phyloP scores from a whole-genome alignment of 2,113 vertebrate species.

The Neomonachus schauinslandi region DNA sequence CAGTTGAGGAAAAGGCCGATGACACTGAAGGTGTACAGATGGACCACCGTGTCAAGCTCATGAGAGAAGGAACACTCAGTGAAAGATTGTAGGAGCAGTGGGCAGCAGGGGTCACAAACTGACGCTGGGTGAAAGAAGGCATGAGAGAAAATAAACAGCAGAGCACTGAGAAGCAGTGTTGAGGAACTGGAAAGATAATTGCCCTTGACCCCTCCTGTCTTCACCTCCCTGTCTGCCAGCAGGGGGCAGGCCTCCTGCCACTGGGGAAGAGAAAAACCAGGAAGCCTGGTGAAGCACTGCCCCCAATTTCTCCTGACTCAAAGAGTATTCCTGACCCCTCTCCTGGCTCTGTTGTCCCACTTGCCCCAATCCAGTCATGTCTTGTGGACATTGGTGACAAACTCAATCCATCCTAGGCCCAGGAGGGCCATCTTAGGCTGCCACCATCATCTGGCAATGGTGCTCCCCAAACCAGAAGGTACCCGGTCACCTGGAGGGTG shows the following conservation, averaged over 20 bases:
- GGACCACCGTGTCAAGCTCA: conserved; percentile 79
- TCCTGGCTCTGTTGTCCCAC: background rate
- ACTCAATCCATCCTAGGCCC: background rate
- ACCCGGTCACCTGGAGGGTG: background rate
- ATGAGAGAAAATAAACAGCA: background rate
- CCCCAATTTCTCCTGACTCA: background rate
- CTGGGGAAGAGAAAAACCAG: too few relatives aligned
- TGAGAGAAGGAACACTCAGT: conserved; percentile 83
- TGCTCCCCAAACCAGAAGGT: background rate
- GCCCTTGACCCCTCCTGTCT: too few relatives aligned
- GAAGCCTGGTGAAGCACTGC: too few relatives aligned
- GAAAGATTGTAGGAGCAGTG: conserved; percentile 85
- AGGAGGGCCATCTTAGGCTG: background rate
- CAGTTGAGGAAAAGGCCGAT: conserved; percentile 85
- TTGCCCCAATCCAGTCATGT: background rate
- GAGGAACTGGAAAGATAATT: background rate
- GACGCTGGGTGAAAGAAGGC: conserved; percentile 80
- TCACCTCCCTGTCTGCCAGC: background rate
- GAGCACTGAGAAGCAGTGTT: background rate
- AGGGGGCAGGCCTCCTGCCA: background rate
- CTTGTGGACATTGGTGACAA: background rate
- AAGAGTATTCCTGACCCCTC: background rate
- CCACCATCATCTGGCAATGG: background rate
- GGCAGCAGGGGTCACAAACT: conserved; percentile 84
- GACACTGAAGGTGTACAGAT: conserved; percentile 85